These are phyloP conservation scores for Sprattus sprattus DNA, from an alignment of 2,113 vertebrate genomes.

Conservation along the genomic window DNA sequence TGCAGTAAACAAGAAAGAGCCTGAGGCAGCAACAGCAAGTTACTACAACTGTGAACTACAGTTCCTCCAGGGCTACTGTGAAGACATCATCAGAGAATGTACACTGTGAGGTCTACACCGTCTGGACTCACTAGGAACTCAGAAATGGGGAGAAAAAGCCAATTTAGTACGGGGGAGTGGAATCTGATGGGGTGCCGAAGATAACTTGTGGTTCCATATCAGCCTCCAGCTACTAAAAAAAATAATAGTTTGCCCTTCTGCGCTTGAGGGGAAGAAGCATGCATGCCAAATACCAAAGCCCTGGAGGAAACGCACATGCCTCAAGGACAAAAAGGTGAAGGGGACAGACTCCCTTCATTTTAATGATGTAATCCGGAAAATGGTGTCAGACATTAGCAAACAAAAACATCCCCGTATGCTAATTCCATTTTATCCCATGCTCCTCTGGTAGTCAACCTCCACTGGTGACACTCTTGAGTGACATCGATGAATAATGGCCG, in stretches of 20 bases:
- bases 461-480: not conserved
- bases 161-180: constrained; percentile 40
- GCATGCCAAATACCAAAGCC: constrained; percentile 48
- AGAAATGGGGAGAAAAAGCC: constrained; percentile 28
- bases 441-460: not conserved
- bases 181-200: constrained; percentile 46
- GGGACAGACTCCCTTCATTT: constrained; percentile 23
- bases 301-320: constrained; percentile 44
- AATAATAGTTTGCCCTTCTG: constrained; percentile 49
- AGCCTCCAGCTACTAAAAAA: constrained; percentile 45
- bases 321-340: constrained; percentile 57
- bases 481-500: constrained; percentile 4
- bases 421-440: not conserved
- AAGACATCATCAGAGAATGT: constrained; percentile 9
- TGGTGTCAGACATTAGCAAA: not conserved
- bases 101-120: constrained; percentile 2
- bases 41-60: not conserved
- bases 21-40: constrained; percentile 5
- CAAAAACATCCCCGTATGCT: not conserved
- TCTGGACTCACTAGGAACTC: constrained; percentile 7
- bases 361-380: constrained; percentile 29
- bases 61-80: constrained; percentile 1
- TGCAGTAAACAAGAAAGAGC: constrained; percentile 15
- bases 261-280: constrained; percentile 27
- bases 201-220: constrained; percentile 50